Evolutionary conservation across 2,888 invertebrate genomes (phyloP), one percentile per base, ranked within the genome.

Genomic region (Penaeus monodon): DNA sequence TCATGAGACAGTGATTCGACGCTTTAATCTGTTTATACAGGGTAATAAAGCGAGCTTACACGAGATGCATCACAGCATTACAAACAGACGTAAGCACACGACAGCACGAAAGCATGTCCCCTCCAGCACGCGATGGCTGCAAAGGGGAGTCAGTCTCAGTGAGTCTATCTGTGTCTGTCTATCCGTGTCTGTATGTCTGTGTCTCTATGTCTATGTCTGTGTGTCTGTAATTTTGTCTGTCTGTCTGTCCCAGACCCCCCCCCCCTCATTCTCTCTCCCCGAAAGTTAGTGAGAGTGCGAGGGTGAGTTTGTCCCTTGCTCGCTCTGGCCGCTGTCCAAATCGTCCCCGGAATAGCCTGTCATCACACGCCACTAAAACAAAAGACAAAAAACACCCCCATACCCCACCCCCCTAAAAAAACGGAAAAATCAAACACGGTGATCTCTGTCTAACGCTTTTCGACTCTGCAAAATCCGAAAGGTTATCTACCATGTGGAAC

Each of bases 321-420:
- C 81, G 38, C 81, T 81, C 81, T 81, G 81, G 70, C 81, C n/a
- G 70, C 49, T 70, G 81, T 81, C 70, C 81, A 81, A 81, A 81
- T 44, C 44, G 70, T 57, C 63, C 70, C 70, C 27, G 70, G 81
- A 38, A 81, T 66, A 38, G 65, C 81, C 66, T 65, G 38, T 81
- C 77, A 77, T 77, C 44, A 38, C 77, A 38, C 33, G 49, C 77
- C 57, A 57, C 57, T 57, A 57, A 57, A 57, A 49, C 77, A 77
- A 77, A 77, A 22, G 44, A 7, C 22, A 38, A 44, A 44, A 77
- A 65, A 6, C 44, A 24, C 22, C 66, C 22, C 24, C 29, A 14
- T 10, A 66, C 65, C 81, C 33, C 65, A 22, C 66, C 81, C 22
- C 38, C 65, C 4, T 3, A 68, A 68, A 66, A 22, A 66, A 68